Conservation (phyloP, 2,113 vertebrate genomes). For the Henicopernis longicauda region DNA sequence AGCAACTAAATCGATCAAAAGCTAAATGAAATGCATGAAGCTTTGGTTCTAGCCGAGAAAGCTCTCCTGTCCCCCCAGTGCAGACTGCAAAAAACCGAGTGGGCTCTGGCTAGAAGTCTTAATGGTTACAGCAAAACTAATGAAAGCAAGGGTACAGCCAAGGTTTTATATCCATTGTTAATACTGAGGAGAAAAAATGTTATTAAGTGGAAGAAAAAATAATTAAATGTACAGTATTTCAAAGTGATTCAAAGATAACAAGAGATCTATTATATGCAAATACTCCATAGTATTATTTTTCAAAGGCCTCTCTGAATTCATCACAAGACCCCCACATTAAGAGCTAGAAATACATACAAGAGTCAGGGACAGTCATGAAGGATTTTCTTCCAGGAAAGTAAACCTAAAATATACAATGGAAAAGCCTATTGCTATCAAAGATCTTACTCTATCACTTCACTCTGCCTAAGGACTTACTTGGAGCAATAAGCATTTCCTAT, state of each 20-base stretch:
- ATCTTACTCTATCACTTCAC: not conserved
- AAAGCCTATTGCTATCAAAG: not conserved
- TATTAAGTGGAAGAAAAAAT: not conserved
- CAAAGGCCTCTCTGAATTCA: not conserved
- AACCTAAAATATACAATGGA: not conserved
- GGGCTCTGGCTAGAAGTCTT: not conserved
- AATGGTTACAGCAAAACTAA: not conserved
- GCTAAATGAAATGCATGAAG: constrained; percentile 54
- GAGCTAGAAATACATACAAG: not conserved
- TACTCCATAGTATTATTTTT: not conserved
- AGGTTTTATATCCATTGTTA: not conserved
- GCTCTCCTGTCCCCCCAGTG: not conserved
- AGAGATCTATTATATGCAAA: not conserved
- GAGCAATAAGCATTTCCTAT: not conserved
- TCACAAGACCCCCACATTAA: not conserved
- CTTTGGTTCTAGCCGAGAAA: constrained; percentile 1
- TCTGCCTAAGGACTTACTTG: not conserved
- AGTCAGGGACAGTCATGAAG: not conserved
- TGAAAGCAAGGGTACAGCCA: not conserved
- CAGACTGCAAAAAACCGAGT: not conserved
- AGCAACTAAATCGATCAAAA: constrained; percentile 42
- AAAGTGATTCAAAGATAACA: not conserved
- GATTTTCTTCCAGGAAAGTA: not conserved
- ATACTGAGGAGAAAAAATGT: not conserved
- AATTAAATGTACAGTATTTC: not conserved